Evolutionary conservation across 1,140 invertebrate species (phyloP).

Genomic region (Calosoma granatense): DNA sequence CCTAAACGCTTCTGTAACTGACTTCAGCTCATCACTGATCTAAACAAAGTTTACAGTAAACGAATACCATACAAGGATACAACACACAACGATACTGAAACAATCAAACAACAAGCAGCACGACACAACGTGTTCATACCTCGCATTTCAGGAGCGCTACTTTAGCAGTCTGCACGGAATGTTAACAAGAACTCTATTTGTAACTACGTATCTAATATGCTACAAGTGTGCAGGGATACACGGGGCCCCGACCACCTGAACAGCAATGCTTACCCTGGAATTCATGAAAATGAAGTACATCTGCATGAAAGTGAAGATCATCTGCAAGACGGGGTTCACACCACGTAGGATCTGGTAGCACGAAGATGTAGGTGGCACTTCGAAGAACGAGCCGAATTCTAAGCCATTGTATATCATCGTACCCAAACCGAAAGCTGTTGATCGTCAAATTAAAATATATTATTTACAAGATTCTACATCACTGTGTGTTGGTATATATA

Average conservation of each 20-base stretch:
- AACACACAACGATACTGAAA: too few relatives aligned
- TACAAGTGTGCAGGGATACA: conserved; percentile 18
- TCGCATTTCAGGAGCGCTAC: conserved; percentile 25
- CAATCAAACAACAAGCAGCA: too few relatives aligned
- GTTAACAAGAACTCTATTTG: too few relatives aligned
- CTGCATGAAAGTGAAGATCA: conserved; percentile 96
- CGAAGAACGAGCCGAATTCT: conserved; percentile 89
- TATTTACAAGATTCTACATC: not conserved
- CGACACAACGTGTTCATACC: too few relatives aligned
- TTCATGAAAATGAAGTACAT: conserved; percentile 99
- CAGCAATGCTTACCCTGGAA: conserved; percentile 89
- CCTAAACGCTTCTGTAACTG: too few relatives aligned
- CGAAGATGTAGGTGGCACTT: conserved; percentile 76
- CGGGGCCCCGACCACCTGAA: too few relatives aligned
- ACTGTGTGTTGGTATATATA: not conserved
- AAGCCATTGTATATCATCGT: conserved; percentile 96
- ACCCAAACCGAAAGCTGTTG: conserved; percentile 85
- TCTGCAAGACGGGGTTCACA: conserved; percentile 86
- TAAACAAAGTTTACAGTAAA: too few relatives aligned
- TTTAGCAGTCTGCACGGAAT: conserved; percentile 24
- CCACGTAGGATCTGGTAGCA: conserved; percentile 83
- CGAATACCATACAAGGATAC: too few relatives aligned
- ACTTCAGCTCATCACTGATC: too few relatives aligned
- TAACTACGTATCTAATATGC: too few relatives aligned
- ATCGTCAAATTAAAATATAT: conserved; percentile 19